These are phyloP conservation scores for Coptotermes formosanus DNA, from an alignment of 1,140 invertebrate genomes.

Conservation along the genomic window DNA sequence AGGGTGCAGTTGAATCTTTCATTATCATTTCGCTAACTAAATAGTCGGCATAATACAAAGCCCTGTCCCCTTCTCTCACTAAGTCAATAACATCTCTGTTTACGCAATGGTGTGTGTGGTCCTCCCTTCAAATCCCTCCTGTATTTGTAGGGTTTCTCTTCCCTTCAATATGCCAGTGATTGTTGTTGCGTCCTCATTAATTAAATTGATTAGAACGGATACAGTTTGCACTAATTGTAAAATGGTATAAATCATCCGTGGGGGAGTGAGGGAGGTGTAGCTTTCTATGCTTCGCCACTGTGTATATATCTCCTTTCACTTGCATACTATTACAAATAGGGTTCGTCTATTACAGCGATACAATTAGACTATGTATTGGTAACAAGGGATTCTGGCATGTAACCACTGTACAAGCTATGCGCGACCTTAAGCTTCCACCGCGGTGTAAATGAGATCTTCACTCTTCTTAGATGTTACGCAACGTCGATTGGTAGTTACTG, in stretches of 20 bases:
- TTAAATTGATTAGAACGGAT: conserved; percentile 4
- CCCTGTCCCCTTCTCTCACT: not conserved
- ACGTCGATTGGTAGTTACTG: too few relatives aligned
- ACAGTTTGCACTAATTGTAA: not conserved
- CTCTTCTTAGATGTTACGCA: too few relatives aligned
- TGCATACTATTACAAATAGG: conserved; percentile 2
- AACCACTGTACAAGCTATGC: too few relatives aligned
- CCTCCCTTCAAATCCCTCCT: not conserved
- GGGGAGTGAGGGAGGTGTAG: too few relatives aligned
- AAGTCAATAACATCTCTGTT: not conserved
- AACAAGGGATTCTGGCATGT: too few relatives aligned
- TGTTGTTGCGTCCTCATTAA: conserved; percentile 5
- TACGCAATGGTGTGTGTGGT: not conserved
- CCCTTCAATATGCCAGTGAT: not conserved
- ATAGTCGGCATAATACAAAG: not conserved
- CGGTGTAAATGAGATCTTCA: too few relatives aligned
- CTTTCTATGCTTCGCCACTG: too few relatives aligned
- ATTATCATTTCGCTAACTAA: not conserved
- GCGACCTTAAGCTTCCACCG: too few relatives aligned
- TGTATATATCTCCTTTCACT: not conserved
- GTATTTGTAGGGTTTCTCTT: not conserved
- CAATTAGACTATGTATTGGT: not conserved
- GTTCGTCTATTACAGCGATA: not conserved
- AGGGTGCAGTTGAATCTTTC: not conserved
- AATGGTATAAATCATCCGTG: conserved; percentile 3